phyloP scores from a whole-genome alignment of 2,113 vertebrate species.

The Odobenus rosmarus region DNA sequence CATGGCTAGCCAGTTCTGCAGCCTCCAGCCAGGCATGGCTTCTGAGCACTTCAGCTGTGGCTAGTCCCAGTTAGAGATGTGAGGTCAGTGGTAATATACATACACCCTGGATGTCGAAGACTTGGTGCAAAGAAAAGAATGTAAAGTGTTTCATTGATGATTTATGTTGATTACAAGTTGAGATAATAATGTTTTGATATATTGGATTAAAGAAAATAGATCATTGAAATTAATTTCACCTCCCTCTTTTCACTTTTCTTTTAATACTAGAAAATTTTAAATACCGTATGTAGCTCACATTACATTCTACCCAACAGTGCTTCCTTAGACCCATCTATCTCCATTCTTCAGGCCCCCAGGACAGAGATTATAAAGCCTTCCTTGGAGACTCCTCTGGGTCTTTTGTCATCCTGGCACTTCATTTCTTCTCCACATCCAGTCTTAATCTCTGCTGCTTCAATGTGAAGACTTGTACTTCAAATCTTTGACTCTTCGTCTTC shows the following conservation, averaged over 20 bases:
- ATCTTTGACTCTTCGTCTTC: not conserved
- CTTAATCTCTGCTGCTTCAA: not conserved
- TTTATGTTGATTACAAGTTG: not conserved
- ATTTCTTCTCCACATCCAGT: not conserved
- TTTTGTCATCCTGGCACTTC: not conserved
- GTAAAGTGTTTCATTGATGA: not conserved
- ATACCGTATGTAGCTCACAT: not conserved
- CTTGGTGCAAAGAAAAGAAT: not conserved
- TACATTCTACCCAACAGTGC: not conserved
- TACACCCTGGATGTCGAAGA: not conserved
- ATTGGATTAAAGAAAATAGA: not conserved
- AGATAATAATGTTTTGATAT: not conserved
- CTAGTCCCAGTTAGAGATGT: not conserved
- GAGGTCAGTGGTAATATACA: not conserved
- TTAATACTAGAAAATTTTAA: not conserved
- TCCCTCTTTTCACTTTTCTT: not conserved
- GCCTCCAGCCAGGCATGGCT: not conserved
- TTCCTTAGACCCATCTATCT: not conserved
- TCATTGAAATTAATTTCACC: not conserved
- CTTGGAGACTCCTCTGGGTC: not conserved
- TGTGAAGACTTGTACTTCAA: not conserved
- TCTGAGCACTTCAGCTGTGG: not conserved
- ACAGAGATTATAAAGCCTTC: not conserved
- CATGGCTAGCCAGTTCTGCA: not conserved
- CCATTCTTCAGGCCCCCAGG: not conserved